A percentile compares a stretch with the other conserved stretches of the same genome.
phyloP scores from a whole-genome alignment of 1,140 invertebrate species.

The Lordiphosa collinella region DNA sequence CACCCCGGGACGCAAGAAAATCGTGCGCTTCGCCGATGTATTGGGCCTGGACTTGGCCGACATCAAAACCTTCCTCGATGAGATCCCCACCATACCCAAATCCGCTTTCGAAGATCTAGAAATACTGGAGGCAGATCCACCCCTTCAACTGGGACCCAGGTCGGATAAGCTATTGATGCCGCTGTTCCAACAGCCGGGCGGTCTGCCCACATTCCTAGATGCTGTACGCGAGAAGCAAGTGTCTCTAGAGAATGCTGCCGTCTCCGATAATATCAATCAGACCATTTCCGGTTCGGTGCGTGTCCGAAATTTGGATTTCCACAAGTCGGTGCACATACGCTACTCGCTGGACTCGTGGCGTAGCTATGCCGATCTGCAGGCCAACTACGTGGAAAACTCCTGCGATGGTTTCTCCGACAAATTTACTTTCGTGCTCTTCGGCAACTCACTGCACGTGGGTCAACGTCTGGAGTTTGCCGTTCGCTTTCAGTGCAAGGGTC shows the following conservation, averaged over 20 bases:
- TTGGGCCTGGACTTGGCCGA: conserved; percentile 95
- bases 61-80: conserved; percentile 93
- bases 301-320: conserved; percentile 93
- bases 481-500: conserved; percentile 89
- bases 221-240: conserved; percentile 86
- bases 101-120: conserved; percentile 89
- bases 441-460: conserved; percentile 86
- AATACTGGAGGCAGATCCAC: conserved; percentile 78
- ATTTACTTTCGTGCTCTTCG: conserved; percentile 89
- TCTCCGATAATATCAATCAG: conserved; percentile 85
- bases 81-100: conserved; percentile 91
- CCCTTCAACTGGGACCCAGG: conserved; percentile 80
- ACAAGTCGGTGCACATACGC: conserved; percentile 93
- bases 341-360: conserved; percentile 93
- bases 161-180: conserved; percentile 84
- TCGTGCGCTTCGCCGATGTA: conserved; percentile 96
- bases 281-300: conserved; percentile 92
- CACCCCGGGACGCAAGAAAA: conserved; percentile 93
- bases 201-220: conserved; percentile 88
- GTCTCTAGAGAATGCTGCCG: conserved; percentile 90
- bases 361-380: conserved; percentile 89
- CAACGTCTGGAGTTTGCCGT: conserved; percentile 90
- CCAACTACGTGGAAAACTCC: conserved; percentile 91
- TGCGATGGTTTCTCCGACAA: conserved; percentile 96
- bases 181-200: conserved; percentile 91